A percentile compares a stretch with the other conserved stretches of the same genome.
These are phyloP conservation scores for Phrynocephalus forsythii DNA, from an alignment of 2,797 vertebrate genomes.

Conservation along the genomic window DNA sequence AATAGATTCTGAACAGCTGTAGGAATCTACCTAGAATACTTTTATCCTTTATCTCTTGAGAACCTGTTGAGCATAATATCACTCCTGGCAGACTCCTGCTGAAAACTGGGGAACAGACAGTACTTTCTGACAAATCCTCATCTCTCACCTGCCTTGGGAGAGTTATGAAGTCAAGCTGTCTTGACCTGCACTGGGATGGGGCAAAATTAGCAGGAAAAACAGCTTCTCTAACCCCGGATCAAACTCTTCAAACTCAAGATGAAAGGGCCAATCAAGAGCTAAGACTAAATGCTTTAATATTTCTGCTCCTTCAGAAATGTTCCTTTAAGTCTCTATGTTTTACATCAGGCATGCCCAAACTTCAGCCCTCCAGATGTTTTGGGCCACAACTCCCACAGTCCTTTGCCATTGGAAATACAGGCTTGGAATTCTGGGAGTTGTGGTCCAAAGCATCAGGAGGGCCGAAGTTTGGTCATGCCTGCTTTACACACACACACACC, in stretches of 20 bases:
- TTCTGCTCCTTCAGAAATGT: background rate
- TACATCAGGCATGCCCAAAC: too few relatives aligned
- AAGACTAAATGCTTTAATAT: background rate
- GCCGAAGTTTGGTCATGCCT: too few relatives aligned
- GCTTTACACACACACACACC: too few relatives aligned
- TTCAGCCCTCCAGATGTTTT: too few relatives aligned
- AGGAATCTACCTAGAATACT: background rate
- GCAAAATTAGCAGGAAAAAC: background rate
- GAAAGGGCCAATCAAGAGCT: background rate
- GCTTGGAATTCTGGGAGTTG: too few relatives aligned
- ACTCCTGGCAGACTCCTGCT: background rate
- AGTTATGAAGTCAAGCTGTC: background rate
- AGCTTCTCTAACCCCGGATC: background rate
- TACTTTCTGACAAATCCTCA: background rate
- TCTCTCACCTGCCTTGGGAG: background rate
- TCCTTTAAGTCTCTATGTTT: background rate
- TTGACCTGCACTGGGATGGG: background rate
- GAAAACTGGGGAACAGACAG: too few relatives aligned
- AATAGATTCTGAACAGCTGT: background rate
- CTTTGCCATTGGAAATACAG: too few relatives aligned
- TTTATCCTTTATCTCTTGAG: background rate
- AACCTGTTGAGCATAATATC: background rate
- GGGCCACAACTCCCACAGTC: too few relatives aligned
- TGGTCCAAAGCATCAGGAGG: too few relatives aligned
- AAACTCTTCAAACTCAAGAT: background rate